Conservation (phyloP, 2,888 invertebrate species). For the Globia sparganii region DNA sequence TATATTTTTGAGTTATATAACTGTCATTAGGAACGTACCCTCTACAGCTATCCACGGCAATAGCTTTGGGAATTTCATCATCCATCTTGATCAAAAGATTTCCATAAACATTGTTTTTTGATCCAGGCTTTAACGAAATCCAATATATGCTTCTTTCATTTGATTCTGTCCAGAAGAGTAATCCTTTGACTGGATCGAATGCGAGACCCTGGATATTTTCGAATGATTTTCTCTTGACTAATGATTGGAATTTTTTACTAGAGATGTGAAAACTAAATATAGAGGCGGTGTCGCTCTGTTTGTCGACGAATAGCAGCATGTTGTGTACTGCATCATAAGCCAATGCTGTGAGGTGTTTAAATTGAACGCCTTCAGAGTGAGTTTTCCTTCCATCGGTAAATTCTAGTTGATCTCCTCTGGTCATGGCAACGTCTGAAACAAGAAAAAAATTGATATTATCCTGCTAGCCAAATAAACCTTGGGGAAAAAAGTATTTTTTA, state of each 20-base stretch:
- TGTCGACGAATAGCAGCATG: constrained; percentile 92
- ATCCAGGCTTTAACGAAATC: constrained; percentile 77
- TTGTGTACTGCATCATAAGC: constrained; percentile 93
- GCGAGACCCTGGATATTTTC: constrained; percentile 93
- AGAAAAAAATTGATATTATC: too few relatives aligned
- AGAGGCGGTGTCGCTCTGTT: constrained; percentile 91
- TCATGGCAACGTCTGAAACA: constrained; percentile 94
- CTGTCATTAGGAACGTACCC: neutral
- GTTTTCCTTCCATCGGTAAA: constrained; percentile 85
- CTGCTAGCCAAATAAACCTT: too few relatives aligned
- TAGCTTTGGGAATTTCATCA: constrained; percentile 75
- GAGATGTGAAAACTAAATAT: constrained; percentile 91
- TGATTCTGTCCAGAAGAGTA: constrained; percentile 95
- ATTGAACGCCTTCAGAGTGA: constrained; percentile 88
- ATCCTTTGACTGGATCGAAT: constrained; percentile 93
- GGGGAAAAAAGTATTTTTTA: too few relatives aligned
- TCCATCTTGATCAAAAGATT: neutral
- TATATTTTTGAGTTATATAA: neutral
- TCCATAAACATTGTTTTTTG: neutral
- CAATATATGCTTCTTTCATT: constrained; percentile 91
- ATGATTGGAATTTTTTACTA: constrained; percentile 81
- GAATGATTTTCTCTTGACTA: constrained; percentile 87
- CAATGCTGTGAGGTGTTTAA: constrained; percentile 91
- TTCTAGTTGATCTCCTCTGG: constrained; percentile 92
- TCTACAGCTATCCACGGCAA: constrained; percentile 7